A percentile compares a stretch with the other conserved stretches of the same genome.
These are phyloP conservation scores for Sepioteuthis lessoniana DNA, from an alignment of 2,888 invertebrate genomes.

Conservation along the genomic window DNA sequence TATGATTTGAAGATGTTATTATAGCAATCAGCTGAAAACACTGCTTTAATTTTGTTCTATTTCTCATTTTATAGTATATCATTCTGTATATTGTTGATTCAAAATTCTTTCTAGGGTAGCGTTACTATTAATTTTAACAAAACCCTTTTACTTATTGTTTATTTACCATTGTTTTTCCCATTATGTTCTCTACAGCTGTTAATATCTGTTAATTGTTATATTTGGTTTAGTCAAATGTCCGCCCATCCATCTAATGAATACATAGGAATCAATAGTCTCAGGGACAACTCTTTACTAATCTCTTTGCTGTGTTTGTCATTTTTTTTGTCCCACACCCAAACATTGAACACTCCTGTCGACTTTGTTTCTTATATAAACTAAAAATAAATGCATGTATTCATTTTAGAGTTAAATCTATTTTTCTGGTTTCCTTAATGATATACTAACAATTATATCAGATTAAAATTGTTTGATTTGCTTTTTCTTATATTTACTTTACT, in stretches of 20 bases:
- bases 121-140: background rate
- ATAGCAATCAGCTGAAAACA: no score
- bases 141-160: background rate
- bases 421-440: background rate
- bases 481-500: background rate
- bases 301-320: background rate
- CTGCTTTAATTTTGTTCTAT: no score
- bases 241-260: background rate
- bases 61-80: no score
- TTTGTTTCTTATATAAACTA: background rate
- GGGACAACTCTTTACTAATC: background rate
- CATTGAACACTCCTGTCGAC: background rate
- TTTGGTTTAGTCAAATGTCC: conserved; percentile 18
- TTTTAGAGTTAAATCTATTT: background rate
- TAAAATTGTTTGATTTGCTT: background rate
- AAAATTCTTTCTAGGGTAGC: background rate
- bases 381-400: background rate
- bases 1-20: no score
- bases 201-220: conserved; percentile 33
- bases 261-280: background rate
- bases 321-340: conserved; percentile 4
- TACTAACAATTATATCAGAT: background rate
- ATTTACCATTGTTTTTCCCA: background rate
- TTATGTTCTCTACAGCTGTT: background rate
- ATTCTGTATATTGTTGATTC: background rate